These are phyloP conservation scores for Germaria angustata DNA, from an alignment of 2,888 invertebrate species.

Conservation along the genomic window DNA sequence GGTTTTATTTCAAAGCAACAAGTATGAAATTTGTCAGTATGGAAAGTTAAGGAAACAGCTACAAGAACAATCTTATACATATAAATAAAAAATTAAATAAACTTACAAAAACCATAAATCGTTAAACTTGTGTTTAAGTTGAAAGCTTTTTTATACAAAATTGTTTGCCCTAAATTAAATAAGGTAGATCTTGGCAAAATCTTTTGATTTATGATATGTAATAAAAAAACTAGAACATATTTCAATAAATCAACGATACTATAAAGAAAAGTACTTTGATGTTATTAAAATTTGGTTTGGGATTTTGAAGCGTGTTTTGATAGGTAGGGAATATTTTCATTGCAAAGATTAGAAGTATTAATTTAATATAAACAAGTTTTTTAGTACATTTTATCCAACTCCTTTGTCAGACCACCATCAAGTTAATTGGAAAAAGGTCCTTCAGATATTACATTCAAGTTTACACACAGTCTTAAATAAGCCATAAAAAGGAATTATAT, in stretches of 20 bases:
- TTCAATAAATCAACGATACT: background rate
- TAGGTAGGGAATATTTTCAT: too few relatives aligned
- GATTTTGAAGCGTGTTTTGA: too few relatives aligned
- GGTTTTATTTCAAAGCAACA: conserved; percentile 61
- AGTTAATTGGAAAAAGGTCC: too few relatives aligned
- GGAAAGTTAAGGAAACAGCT: conserved; percentile 8
- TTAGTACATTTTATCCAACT: too few relatives aligned
- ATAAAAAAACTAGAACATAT: background rate
- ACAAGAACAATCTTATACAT: background rate
- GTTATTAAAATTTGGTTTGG: too few relatives aligned
- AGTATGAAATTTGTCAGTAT: conserved; percentile 60
- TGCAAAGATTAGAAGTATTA: too few relatives aligned
- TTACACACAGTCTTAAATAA: too few relatives aligned
- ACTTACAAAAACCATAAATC: conserved; percentile 56
- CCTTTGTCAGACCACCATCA: too few relatives aligned
- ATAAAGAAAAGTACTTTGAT: background rate
- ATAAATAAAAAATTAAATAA: conserved; percentile 2
- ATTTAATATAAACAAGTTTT: too few relatives aligned
- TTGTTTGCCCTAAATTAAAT: background rate
- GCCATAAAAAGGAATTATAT: too few relatives aligned
- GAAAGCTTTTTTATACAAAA: background rate
- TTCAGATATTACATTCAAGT: too few relatives aligned
- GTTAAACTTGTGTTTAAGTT: conserved; percentile 39
- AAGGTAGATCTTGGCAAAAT: conserved; percentile 7
- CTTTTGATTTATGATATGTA: conserved; percentile 7